Base-by-base conservation (phyloP, 2,797 vertebrate genomes). In the Schizopygopsis malacanthus region DNA sequence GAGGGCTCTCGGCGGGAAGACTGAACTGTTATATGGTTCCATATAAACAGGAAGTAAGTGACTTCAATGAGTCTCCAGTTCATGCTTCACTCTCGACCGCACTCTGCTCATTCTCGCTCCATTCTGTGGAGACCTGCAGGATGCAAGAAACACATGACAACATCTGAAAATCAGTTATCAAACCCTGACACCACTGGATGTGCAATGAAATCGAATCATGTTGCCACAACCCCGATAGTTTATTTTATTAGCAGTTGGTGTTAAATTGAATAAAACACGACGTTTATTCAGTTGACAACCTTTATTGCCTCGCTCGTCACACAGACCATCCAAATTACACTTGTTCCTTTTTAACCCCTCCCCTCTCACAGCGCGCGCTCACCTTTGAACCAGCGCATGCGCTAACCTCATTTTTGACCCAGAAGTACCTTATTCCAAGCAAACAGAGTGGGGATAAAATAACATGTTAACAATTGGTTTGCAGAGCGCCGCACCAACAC, bases 41-140 rank as follows among this genome's bases (percentile, higher is more conserved):
- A 99, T 99, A 99, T 96, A 98, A 99, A 98, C 97, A 99, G 98
- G 97, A 99, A 97, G 97, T 97, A 99, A 97, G 98, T 97, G 96
- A 99, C 97, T 97, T 99, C 97, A 98, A 97, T 97, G 97, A 98
- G 97, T 97, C 98, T 98, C 98, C 98, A 99, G 98, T 98, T 98
- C 98, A 99, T 99, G 98, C 98, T 99, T 99, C 97, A 97, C 98
- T 96, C 97, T 97, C 96, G 97, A 97, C 98, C 97, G 97, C 96
- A 97, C 96, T 96, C 97, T 97, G 98, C 96, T 99, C 98, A 99
- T 99, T 99, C 98, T 99, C 97, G 97, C 98, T 99, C 98, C 98
- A 99, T 99, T 97, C 96, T 98, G 95, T 96, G 98, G 98, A 98
- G 98, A 98, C 98, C 97, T 99, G 93, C 86, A 75, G 87, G n/a